phyloP scores from a whole-genome alignment of 1,140 invertebrate genomes.

The Phenacoccus solenopsis region DNA sequence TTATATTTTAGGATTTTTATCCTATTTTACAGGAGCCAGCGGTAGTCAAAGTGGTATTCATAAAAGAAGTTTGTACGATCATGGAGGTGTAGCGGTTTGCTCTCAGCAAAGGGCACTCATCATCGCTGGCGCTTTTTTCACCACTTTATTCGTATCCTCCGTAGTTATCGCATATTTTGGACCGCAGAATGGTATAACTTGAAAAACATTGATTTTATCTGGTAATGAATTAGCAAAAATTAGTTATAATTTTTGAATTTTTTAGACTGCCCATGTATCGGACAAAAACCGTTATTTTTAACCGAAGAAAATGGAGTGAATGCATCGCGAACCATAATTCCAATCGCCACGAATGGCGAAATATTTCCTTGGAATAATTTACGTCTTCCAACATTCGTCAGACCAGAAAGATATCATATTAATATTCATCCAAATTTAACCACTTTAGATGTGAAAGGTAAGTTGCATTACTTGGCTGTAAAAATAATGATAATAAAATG shows the following conservation, averaged over 20 bases:
- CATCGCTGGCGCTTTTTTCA: conserved; percentile 61
- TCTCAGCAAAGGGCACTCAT: conserved; percentile 70
- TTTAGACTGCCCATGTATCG: conserved; percentile 56
- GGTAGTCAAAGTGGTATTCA: conserved; percentile 50
- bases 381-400: conserved; percentile 63
- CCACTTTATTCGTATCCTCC: conserved; percentile 65
- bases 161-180: conserved; percentile 80
- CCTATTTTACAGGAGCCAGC: conserved; percentile 38
- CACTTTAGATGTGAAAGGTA: conserved; percentile 73
- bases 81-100: conserved; percentile 69
- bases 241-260: background rate
- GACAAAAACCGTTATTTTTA: conserved; percentile 48
- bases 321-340: conserved; percentile 37
- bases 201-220: background rate
- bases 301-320: conserved; percentile 44
- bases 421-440: conserved; percentile 88
- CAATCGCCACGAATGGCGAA: conserved; percentile 54
- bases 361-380: conserved; percentile 82
- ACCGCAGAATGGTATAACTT: conserved; percentile 49
- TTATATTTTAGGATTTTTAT: too few species aligned
- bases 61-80: conserved; percentile 59
- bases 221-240: background rate
- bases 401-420: conserved; percentile 75
- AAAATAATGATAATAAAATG: too few species aligned
- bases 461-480: too few species aligned